Base-by-base conservation (phyloP, 2,113 vertebrate genomes). In the Ophiodon elongatus region DNA sequence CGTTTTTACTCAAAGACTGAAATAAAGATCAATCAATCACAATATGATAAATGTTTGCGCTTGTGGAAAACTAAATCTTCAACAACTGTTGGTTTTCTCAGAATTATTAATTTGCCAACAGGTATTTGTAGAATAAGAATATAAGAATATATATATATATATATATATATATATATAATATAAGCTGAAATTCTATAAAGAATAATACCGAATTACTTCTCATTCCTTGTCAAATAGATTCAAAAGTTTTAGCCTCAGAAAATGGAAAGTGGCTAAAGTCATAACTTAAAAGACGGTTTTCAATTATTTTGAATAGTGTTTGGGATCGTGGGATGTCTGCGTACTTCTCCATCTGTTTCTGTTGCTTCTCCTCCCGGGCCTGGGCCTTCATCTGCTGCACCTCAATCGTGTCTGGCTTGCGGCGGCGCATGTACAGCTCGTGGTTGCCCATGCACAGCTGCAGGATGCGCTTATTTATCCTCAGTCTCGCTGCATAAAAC, bases 401-500 rank as follows among this genome's bases (percentile, higher is more conserved):
- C 94, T 99, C 98, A 2, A 99, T 99, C 50, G 97, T 97, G 94
- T 99, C 98, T 0, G 98, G 98, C 91, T 98, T 99, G 90, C 98
- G 94, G 79, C 98, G 97, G 4, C 97, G 96, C 97, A 99, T 99
- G 86, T 99, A 99, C 86, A 99, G 95, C 56, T 99, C 98, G 0
- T 99, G 98, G 94, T 99, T 99, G 43, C 98, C 98, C 97, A 99
- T 99, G 91, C 98, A 99, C 14, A 99, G 96, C 94, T 98, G 97
- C 89, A 99, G 95, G 94, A 99, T 97, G 78, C 98, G 95, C 93
- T 99, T 99, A 94, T 99, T 99, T 43, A 99, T 98, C 85, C 98
- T 95, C 94, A 99, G 95, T 6, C 98, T 97, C 0, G 97, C 97
- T 0, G 98, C 97, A 0, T 97, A 99, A 94, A 99, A 99, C 83